Percentiles rank a stretch among this genome's conserved stretches.
Conservation (phyloP, 2,888 invertebrate genomes). For the Ormyrus nitidulus region DNA sequence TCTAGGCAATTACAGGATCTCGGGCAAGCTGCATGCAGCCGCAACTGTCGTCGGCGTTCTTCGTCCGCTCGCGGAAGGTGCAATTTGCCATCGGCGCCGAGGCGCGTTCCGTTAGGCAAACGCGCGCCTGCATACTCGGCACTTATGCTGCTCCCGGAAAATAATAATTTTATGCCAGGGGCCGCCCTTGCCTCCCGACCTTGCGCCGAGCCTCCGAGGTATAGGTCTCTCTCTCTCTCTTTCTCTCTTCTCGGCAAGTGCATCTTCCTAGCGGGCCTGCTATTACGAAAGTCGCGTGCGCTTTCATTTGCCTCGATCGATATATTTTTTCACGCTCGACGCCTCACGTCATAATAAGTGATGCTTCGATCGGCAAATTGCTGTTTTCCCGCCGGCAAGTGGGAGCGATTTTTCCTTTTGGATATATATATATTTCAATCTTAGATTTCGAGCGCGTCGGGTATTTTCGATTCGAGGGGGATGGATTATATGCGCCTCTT, state of each 20-base stretch:
- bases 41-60: background rate
- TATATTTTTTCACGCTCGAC: too few relatives aligned
- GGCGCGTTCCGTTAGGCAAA: conserved; percentile 10
- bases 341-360: too few relatives aligned
- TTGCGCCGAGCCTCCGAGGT: conserved; percentile 48
- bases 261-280: too few relatives aligned
- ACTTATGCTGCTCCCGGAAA: conserved; percentile 50
- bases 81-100: conserved; percentile 29
- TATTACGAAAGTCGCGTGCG: background rate
- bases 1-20: conserved; percentile 49
- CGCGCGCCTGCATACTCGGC: background rate
- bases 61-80: conserved; percentile 44
- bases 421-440: too few relatives aligned
- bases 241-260: too few relatives aligned
- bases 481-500: background rate
- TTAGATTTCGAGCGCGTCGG: too few relatives aligned
- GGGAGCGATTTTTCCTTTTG: too few relatives aligned
- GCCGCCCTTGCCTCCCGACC: conserved; percentile 31
- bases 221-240: conserved; percentile 26
- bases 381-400: too few relatives aligned
- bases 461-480: background rate
- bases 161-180: conserved; percentile 34
- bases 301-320: background rate
- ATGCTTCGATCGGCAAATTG: too few relatives aligned
- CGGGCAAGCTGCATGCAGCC: background rate